Base-by-base conservation (phyloP, 2,113 vertebrate species). In the Gopherus evgoodei region DNA sequence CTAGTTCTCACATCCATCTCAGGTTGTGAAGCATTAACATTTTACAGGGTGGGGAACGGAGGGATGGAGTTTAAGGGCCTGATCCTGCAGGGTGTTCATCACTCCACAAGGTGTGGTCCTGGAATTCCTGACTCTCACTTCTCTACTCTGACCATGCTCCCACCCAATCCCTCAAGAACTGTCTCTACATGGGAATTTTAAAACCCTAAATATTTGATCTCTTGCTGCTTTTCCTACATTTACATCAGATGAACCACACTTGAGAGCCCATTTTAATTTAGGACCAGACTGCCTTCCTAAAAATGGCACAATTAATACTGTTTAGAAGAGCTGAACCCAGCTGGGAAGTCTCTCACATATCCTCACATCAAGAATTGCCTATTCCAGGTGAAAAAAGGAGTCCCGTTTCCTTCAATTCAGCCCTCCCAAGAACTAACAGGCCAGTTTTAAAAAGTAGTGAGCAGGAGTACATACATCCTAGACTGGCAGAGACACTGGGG, bases 261-360 rank as follows among this genome's bases (percentile, higher is more conserved):
- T 69, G 27, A 72, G n/a, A 72, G 65, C n/a, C n/a, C 35, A 72
- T 72, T 72, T 38, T n/a, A 22, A n/a, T 38, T 38, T n/a, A 21
- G 65, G n/a, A 72, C 21, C 65, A 72, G 17, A 72, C 35, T 38
- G n/a, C 21, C 47, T 49, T 91, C 75, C 27, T 50, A 9, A 31
- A 80, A 72, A 29, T 0, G 72, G 31, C 0, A 0, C 79, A 35
- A 4, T 5, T 2, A 0, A 24, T 8, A 11, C 22, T 1, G 11
- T 8, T 27, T 13, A 50, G 83, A 87, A 89, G 8, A 57, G 35
- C 65, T 38, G 53, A 62, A 31, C 27, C 27, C 0, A 44, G 22
- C 12, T 17, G 21, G 47, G 44, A 38, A 50, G 25, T 52, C 57
- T 83, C 52, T 65, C 1, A 21, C 4, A 5, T 1, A 3, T 21